Percentiles rank a stretch among this genome's conserved stretches.
Conservation (phyloP, 2,113 vertebrate species). For the Mobula hypostoma region DNA sequence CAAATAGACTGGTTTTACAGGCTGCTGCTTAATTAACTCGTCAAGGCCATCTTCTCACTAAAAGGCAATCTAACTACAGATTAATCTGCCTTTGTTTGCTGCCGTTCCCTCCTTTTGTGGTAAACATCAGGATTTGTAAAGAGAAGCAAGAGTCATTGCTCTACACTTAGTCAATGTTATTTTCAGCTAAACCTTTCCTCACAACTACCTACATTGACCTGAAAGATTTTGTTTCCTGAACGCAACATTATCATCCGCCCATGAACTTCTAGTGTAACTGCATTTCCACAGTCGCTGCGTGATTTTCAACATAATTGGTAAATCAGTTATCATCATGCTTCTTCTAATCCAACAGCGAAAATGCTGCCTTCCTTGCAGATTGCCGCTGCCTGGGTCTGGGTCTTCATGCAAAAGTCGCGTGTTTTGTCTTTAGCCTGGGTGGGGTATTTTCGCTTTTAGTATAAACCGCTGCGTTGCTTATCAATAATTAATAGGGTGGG, state of each 20-base stretch:
- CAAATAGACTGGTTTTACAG: constrained; percentile 79
- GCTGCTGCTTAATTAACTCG: constrained; percentile 78
- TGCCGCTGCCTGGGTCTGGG: neutral
- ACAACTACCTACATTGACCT: constrained; percentile 17
- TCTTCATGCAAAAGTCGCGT: neutral
- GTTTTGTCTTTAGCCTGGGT: neutral
- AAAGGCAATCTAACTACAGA: constrained; percentile 71
- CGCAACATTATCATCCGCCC: constrained; percentile 11
- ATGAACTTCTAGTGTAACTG: constrained; percentile 21
- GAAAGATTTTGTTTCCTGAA: constrained; percentile 31
- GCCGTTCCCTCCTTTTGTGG: constrained; percentile 48
- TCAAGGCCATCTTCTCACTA: constrained; percentile 76
- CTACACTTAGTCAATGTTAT: constrained; percentile 19
- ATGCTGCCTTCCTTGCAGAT: neutral
- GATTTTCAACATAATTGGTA: constrained; percentile 11
- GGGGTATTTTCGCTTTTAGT: neutral
- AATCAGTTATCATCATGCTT: neutral
- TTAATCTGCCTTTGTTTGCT: constrained; percentile 71
- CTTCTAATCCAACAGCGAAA: neutral
- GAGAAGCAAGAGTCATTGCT: constrained; percentile 35
- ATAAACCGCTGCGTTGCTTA: neutral
- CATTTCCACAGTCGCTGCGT: neutral
- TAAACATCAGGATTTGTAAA: constrained; percentile 38
- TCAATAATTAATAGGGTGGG: neutral
- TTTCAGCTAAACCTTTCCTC: constrained; percentile 33